A percentile compares a stretch with the other conserved stretches of the same genome.
These are phyloP conservation scores for Nycticryphes semicollaris DNA, from an alignment of 2,113 vertebrate genomes.

Conservation along the genomic window DNA sequence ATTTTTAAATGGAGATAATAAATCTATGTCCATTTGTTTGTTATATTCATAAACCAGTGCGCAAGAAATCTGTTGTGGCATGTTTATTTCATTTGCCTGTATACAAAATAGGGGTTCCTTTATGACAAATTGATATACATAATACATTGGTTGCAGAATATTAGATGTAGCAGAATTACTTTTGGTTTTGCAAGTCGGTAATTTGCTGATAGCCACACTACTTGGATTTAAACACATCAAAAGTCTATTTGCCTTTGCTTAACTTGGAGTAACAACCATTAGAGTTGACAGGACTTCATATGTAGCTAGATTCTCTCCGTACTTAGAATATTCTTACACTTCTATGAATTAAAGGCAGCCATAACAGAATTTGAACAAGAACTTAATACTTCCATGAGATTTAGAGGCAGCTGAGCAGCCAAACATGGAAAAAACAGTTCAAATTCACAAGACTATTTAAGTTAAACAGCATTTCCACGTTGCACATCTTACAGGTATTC, in stretches of 20 bases:
- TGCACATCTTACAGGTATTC: background rate
- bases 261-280: background rate
- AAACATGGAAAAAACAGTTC: background rate
- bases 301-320: background rate
- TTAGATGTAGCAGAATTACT: constrained; percentile 19
- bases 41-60: background rate
- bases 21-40: constrained; percentile 2
- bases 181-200: constrained; percentile 46
- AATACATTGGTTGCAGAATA: constrained; percentile 32
- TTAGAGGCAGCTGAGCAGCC: background rate
- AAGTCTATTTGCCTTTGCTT: constrained; percentile 21
- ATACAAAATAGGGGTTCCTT: constrained; percentile 1
- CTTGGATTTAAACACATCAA: constrained; percentile 17
- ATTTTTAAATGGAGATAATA: background rate
- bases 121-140: constrained; percentile 46
- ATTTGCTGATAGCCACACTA: constrained; percentile 22
- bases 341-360: background rate
- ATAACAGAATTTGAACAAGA: background rate
- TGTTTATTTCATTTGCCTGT: constrained; percentile 21
- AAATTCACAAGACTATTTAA: background rate
- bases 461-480: background rate
- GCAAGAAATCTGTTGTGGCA: constrained; percentile 9
- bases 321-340: background rate
- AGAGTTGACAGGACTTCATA: background rate
- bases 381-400: background rate